Percentiles rank a stretch among this genome's conserved stretches.
Conservation (phyloP, 2,797 vertebrate species). For the Chaetophractus vellerosus region DNA sequence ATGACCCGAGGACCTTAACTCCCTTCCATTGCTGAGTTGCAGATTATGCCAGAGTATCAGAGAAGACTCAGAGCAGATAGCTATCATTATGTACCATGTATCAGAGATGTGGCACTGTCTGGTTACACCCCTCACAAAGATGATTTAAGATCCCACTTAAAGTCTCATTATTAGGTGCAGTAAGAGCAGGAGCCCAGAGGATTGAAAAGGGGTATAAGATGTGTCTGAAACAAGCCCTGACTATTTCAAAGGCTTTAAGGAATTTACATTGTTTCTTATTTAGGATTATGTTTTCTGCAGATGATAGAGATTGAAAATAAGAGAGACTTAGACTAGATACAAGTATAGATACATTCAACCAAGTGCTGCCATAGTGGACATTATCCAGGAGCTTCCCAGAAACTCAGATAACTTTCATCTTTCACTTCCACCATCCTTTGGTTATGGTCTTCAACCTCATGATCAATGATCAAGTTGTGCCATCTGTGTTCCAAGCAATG, state of each 20-base stretch:
- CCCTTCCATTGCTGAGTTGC: not conserved
- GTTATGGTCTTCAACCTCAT: not conserved
- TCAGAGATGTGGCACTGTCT: fast-evolving
- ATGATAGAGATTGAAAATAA: not conserved
- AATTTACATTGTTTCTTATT: not conserved
- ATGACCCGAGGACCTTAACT: too few relatives aligned
- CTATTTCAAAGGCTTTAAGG: not conserved
- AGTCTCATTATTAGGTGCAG: not conserved
- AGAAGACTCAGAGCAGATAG: too few relatives aligned
- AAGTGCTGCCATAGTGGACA: not conserved
- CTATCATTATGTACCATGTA: too few relatives aligned
- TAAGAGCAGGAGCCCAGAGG: not conserved
- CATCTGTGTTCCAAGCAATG: not conserved
- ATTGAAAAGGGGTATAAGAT: not conserved
- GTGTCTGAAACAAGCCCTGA: not conserved
- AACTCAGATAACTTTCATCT: not conserved
- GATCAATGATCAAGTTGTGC: not conserved
- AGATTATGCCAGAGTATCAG: not conserved
- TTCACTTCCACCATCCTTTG: too few relatives aligned
- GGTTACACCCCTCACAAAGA: too few relatives aligned
- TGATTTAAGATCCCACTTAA: too few relatives aligned
- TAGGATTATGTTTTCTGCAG: not conserved
- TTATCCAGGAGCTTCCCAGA: too few relatives aligned
- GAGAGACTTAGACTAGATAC: not conserved
- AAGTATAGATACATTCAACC: not conserved